Base-by-base conservation (phyloP, 2,113 vertebrate genomes). In the Perca fluviatilis region DNA sequence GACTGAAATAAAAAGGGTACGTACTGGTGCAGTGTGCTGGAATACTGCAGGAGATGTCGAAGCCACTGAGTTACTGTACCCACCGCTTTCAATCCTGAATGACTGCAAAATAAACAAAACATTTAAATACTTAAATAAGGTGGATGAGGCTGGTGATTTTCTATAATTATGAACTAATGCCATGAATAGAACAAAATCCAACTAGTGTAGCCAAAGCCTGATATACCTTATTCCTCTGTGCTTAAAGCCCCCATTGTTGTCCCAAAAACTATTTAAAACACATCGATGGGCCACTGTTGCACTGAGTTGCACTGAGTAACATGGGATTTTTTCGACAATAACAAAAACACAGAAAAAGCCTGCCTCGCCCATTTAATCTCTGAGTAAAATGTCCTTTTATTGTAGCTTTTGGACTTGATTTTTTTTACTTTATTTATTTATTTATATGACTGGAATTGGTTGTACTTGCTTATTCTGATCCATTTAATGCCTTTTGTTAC, bases 51-150 rank as follows among this genome's bases (percentile, higher is more conserved):
- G 78, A 66, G 93, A 78, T 0, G 83, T 74, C 0, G 71, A 84
- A 15, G 74, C 75, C 27, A 91, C 87, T 16, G 95, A 87, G 86
- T 96, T 96, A 51, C 95, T 93, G 91, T 97, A 97, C 54, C 97
- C 96, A 13, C 97, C 97, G 82, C 95, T 97, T 78, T 97, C 97
- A 87, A 91, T 88, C 65, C 92, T 91, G 69, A 91, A 94, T 19
- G 91, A 84, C 94, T 95, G 80, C 46, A 11, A 79, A 60, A 80
- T 1, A 5, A 58, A 86, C 27, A 79, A 14, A 3, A 49, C 9
- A 71, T 11, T 9, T 25, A 18, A 79, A 66, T 69, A 62, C 0
- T 2, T 58, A 50, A 33, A 68, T 19, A 47, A n/a, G n/a, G 25
- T 7, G 14, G 15, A 56, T 16, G 30, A 46, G 8, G 5, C 53